These are phyloP conservation scores for Microcebus ravelobensis DNA, from an alignment of 2,113 vertebrate genomes.

Conservation along the genomic window DNA sequence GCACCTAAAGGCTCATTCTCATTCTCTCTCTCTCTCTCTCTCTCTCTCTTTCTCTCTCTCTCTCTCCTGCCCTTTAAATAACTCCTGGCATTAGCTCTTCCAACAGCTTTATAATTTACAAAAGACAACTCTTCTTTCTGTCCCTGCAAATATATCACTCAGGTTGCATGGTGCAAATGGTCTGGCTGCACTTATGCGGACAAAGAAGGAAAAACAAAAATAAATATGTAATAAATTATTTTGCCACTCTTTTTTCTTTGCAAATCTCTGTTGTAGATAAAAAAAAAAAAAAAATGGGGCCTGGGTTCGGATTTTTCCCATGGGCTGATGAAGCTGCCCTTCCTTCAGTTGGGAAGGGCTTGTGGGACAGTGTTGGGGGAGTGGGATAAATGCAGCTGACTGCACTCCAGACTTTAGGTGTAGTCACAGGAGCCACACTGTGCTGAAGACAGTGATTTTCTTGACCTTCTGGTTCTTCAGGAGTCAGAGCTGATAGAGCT, in stretches of 20 bases:
- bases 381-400: too few species aligned
- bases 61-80: neutral
- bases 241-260: neutral
- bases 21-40: too few species aligned
- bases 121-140: neutral
- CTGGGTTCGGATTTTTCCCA: neutral
- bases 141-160: neutral
- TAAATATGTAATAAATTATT: neutral
- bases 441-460: neutral
- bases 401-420: neutral
- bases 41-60: too few species aligned
- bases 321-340: too few species aligned
- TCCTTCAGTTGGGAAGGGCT: neutral
- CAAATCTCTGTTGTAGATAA: too few species aligned
- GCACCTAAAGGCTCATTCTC: neutral
- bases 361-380: neutral
- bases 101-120: neutral
- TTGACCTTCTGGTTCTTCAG: too few species aligned
- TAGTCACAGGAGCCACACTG: neutral
- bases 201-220: neutral
- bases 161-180: neutral
- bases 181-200: neutral
- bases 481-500: too few species aligned
- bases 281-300: neutral
- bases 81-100: neutral